phyloP scores from a whole-genome alignment of 2,113 vertebrate genomes.

The Tragelaphus imberbis region DNA sequence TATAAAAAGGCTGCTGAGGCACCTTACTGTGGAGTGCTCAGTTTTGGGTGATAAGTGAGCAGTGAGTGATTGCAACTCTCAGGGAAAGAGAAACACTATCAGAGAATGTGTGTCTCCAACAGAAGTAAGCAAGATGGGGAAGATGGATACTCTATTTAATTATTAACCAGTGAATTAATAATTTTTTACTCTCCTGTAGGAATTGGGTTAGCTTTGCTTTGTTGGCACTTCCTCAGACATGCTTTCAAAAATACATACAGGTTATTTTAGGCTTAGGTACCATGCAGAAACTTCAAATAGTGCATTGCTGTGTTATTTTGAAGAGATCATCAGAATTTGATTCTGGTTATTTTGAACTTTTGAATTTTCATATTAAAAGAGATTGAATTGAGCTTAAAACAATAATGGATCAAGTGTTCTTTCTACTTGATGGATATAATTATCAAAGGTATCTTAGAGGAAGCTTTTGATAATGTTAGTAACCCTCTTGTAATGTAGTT shows the following conservation, averaged over 20 bases:
- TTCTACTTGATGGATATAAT: background rate
- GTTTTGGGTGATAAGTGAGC: background rate
- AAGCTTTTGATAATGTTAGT: background rate
- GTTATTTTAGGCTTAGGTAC: background rate
- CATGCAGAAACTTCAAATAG: background rate
- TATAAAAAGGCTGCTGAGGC: background rate
- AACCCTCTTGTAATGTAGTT: background rate
- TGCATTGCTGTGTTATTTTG: background rate
- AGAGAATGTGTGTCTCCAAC: background rate
- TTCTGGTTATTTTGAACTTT: background rate
- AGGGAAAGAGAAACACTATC: background rate
- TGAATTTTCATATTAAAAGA: background rate
- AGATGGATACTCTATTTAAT: slow-evolving; percentile 3
- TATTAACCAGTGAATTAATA: slow-evolving; percentile 35
- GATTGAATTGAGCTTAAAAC: slow-evolving; percentile 22
- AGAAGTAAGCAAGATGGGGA: background rate
- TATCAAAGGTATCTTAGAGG: background rate
- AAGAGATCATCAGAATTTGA: background rate
- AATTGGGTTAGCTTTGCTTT: background rate
- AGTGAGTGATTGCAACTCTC: background rate
- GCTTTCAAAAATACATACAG: background rate
- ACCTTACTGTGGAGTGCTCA: background rate
- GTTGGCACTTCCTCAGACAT: background rate
- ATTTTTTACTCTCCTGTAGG: background rate
- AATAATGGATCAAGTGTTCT: background rate